Percentiles rank a stretch among this genome's conserved stretches.
These are phyloP conservation scores for Athalia cordata DNA, from an alignment of 2,888 invertebrate genomes.

Conservation along the genomic window DNA sequence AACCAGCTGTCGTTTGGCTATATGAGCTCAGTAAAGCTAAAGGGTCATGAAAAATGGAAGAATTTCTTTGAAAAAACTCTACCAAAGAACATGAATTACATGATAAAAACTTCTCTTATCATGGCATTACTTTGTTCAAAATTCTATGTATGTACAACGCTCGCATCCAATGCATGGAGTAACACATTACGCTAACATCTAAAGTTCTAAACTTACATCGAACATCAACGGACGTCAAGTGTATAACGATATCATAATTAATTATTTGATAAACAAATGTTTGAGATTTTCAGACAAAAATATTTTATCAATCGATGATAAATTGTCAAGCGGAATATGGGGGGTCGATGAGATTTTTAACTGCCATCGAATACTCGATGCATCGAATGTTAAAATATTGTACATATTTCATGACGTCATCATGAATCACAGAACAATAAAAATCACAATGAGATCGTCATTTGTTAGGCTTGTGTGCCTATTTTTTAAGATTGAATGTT, in stretches of 20 bases:
- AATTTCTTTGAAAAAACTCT: conserved; percentile 45
- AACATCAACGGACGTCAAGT: neutral
- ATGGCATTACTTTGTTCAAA: conserved; percentile 24
- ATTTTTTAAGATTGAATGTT: conserved; percentile 46
- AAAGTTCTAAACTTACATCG: neutral
- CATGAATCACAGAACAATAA: conserved; percentile 57
- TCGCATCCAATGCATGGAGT: conserved; percentile 47
- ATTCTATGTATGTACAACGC: conserved; percentile 53
- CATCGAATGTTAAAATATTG: conserved; percentile 53
- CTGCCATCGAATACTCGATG: neutral
- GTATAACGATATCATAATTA: neutral
- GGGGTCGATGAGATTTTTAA: neutral
- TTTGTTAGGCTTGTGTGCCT: conserved; percentile 59
- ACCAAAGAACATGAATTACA: conserved; percentile 37
- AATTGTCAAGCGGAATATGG: neutral
- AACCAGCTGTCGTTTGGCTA: conserved; percentile 54
- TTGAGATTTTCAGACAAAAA: neutral
- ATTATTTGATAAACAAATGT: neutral
- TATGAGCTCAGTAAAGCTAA: conserved; percentile 54
- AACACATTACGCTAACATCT: neutral
- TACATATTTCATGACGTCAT: conserved; percentile 51
- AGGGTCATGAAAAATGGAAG: conserved; percentile 51
- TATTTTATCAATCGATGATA: neutral
- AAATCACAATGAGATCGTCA: conserved; percentile 67
- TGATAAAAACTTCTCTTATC: conserved; percentile 2